Evolutionary conservation across 2,797 vertebrate species (phyloP), one percentile per base, ranked within the genome.

Genomic region (Neomorphus geoffroyi): DNA sequence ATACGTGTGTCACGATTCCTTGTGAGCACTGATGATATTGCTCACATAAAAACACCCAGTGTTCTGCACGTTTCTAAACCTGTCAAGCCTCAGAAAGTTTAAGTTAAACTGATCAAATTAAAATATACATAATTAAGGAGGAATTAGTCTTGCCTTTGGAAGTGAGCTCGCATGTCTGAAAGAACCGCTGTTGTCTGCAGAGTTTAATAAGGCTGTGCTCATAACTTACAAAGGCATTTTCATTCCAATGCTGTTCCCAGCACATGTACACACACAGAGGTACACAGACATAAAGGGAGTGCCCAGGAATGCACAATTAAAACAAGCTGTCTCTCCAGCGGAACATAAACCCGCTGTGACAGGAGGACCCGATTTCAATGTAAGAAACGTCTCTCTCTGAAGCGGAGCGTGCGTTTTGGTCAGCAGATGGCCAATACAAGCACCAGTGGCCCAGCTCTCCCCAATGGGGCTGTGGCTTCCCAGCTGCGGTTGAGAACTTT

Each of bases 11-110:
- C 45, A 72, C 3, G 21, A 41, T 33, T 88, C 33, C 51, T 86
- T 1, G 1, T 4, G 18, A 75, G 65, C 18, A 24, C 2, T 4
- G 27, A 22, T 64, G 41, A 50, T 46, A 9, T 8, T 4, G 6
- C 27, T 60, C 53, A 58, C 28, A 27, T 19, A 80, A 91, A 90
- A 80, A 56, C 73, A 73, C 33, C n/a, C 51, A 50, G 37, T 12
- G 28, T 39, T 73, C 60, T 86, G 66, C 17, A 50, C 21, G 5
- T 45, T 82, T 67, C 43, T 66, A 85, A 79, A 87, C 43, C 75
- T 57, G 46, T 39, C 50, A 62, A 66, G 58, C 24, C 30, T 80
- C 90, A 72, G 57, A 67, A 39, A 8, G 8, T 43, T 8, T 28
- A 67, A 67, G 39, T 19, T 39, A 70, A 17, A 56, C 30, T 8